These are phyloP conservation scores for Dione juno DNA, from an alignment of 2,888 invertebrate species.

Conservation along the genomic window DNA sequence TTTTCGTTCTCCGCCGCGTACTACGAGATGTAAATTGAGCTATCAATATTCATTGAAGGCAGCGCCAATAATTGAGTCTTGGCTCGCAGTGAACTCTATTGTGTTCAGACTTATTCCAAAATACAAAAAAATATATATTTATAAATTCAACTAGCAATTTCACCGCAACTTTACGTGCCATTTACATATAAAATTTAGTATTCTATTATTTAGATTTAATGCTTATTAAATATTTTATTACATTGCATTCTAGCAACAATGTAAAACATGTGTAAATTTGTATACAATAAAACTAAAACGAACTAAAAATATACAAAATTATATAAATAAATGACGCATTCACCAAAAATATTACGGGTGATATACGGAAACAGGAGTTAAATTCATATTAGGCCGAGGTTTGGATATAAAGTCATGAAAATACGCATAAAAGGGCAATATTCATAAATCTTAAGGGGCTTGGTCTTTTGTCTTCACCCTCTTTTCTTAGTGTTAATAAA, in stretches of 20 bases:
- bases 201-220: neutral
- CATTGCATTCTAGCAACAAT: neutral
- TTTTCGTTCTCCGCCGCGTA: constrained; percentile 50
- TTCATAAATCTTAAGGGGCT: constrained; percentile 33
- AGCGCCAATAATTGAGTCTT: constrained; percentile 73
- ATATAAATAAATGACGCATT: neutral
- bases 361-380: neutral
- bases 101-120: constrained; percentile 22
- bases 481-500: constrained; percentile 25
- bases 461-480: constrained; percentile 29
- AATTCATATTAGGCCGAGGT: constrained; percentile 26
- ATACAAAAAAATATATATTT: neutral
- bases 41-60: constrained; percentile 74
- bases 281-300: neutral
- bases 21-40: constrained; percentile 67
- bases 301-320: neutral
- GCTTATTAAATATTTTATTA: neutral
- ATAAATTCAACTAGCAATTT: neutral
- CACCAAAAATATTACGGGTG: neutral
- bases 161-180: neutral
- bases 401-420: constrained; percentile 22
- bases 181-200: neutral
- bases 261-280: neutral
- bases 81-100: constrained; percentile 40
- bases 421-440: constrained; percentile 26